Conservation (phyloP, 2,113 vertebrate species). For the Phylloscopus trochiloides region DNA sequence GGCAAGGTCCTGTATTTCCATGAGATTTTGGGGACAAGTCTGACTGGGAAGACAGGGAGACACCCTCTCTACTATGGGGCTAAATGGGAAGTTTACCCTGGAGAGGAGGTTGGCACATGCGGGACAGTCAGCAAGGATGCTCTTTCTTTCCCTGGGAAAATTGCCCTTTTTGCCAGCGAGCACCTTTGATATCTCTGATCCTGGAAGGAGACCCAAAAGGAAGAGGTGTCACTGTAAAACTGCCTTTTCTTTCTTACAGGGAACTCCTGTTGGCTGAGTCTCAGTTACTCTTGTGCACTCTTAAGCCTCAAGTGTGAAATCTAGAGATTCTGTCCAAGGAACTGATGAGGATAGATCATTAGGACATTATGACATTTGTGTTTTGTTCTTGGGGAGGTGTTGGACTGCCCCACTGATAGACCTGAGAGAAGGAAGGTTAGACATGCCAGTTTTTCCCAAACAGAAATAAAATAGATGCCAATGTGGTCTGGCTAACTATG, state of each 20-base stretch:
- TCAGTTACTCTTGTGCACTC: neutral
- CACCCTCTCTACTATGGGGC: neutral
- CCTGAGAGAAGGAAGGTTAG: neutral
- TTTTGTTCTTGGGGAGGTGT: neutral
- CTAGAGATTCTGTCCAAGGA: neutral
- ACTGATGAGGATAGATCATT: neutral
- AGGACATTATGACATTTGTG: neutral
- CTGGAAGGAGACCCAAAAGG: neutral
- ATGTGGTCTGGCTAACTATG: accelerated
- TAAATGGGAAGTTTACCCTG: neutral
- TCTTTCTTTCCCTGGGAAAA: neutral
- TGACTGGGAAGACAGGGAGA: neutral
- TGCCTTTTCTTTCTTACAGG: neutral
- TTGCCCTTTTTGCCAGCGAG: neutral
- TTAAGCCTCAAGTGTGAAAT: neutral
- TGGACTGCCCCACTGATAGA: neutral
- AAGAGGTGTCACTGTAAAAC: neutral
- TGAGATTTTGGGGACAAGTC: neutral
- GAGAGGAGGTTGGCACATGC: neutral
- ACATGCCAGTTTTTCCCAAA: neutral
- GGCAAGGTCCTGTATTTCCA: neutral
- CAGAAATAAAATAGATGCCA: neutral
- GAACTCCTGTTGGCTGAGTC: neutral
- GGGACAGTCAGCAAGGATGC: neutral
- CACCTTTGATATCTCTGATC: neutral